phyloP scores from a whole-genome alignment of 2,797 vertebrate genomes.

The Huso huso region DNA sequence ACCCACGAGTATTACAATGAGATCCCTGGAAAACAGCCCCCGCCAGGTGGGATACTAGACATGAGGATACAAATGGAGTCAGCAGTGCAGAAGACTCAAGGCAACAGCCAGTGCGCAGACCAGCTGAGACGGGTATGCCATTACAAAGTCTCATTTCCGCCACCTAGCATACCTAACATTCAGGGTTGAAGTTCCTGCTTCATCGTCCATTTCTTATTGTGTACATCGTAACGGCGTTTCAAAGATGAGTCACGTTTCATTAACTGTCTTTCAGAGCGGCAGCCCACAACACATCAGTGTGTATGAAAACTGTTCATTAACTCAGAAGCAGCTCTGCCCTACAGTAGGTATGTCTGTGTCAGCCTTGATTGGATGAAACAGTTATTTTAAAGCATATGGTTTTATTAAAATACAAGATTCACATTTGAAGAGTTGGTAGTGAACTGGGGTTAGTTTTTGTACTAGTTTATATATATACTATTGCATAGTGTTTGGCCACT shows the following conservation, averaged over 20 bases:
- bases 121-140: constrained; percentile 26
- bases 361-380: not conserved
- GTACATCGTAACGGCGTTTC: constrained; percentile 23
- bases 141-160: constrained; percentile 8
- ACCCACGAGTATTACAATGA: constrained; percentile 76
- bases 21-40: constrained; percentile 66
- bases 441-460: too few species aligned
- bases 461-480: too few species aligned
- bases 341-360: constrained; percentile 36
- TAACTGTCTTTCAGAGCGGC: constrained; percentile 49
- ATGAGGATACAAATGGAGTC: constrained; percentile 40
- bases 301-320: constrained; percentile 76
- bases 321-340: constrained; percentile 34
- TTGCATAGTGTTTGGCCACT: too few species aligned
- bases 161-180: not conserved
- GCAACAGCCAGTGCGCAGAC: constrained; percentile 42
- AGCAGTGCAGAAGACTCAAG: constrained; percentile 37
- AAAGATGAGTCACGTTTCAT: constrained; percentile 39
- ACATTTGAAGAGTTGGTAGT: too few species aligned
- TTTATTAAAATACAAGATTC: constrained; percentile 4
- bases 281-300: constrained; percentile 49
- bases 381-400: too few species aligned
- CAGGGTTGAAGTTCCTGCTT: constrained; percentile 7
- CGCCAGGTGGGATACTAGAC: constrained; percentile 56
- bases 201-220: constrained; percentile 28